Conservation (phyloP, 2,888 invertebrate species). For the Catocala nupta region DNA sequence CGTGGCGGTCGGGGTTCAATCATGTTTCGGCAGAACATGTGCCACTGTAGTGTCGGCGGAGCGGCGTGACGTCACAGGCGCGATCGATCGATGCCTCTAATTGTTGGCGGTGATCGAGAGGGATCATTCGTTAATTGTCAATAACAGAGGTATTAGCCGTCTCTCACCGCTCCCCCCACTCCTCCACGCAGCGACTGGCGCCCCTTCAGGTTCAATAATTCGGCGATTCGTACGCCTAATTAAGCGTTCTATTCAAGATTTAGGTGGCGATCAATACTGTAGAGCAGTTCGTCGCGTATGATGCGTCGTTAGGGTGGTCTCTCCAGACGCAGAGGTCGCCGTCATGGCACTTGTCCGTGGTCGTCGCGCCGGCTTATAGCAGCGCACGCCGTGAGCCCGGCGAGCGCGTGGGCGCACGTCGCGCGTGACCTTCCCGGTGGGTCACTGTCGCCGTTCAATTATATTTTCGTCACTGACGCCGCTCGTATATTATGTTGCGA, state of each 20-base stretch:
- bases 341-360: slow-evolving; percentile 2
- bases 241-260: neutral
- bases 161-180: neutral
- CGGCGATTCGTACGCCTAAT: slow-evolving; percentile 6
- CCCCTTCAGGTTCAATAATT: slow-evolving; percentile 7
- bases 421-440: slow-evolving; percentile 17
- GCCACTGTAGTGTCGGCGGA: no score
- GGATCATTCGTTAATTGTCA: slow-evolving; percentile 30
- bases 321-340: neutral
- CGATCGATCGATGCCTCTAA: slow-evolving; percentile 3
- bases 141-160: slow-evolving; percentile 16
- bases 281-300: neutral
- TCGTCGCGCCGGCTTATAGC: neutral
- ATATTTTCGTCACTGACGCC: slow-evolving; percentile 12
- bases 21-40: no score
- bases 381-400: neutral
- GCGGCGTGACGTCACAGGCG: no score
- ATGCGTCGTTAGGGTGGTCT: neutral
- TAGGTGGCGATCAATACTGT: neutral
- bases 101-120: slow-evolving; percentile 20
- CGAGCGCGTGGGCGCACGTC: neutral
- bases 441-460: slow-evolving; percentile 22
- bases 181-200: neutral
- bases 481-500: slow-evolving; percentile 14
- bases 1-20: no score